A percentile compares a stretch with the other conserved stretches of the same genome.
These are phyloP conservation scores for Synergus japonicus DNA, from an alignment of 2,888 invertebrate genomes.

Conservation along the genomic window DNA sequence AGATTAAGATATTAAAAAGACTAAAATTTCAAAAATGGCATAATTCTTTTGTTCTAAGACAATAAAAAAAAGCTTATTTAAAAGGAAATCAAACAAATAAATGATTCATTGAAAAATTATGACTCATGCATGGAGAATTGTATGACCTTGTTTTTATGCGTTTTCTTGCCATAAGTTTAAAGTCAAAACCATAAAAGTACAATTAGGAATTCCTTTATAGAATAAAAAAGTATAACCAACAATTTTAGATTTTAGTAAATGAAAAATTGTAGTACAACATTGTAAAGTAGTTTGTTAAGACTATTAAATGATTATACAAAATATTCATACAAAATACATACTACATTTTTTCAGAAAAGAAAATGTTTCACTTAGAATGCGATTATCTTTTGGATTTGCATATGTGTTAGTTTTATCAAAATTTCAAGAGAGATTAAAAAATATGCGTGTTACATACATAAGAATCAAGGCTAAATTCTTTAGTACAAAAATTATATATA, in stretches of 20 bases:
- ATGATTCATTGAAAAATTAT: not conserved
- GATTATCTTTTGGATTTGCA: not conserved
- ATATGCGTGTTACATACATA: not conserved
- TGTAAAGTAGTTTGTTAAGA: not conserved
- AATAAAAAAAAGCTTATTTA: not conserved
- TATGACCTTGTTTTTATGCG: not conserved
- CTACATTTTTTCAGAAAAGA: not conserved
- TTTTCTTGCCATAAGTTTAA: not conserved
- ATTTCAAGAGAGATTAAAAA: not conserved
- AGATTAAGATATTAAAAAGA: slow-evolving; percentile 26
- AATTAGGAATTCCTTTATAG: not conserved
- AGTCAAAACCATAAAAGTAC: not conserved
- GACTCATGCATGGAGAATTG: not conserved
- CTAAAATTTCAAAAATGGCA: not conserved
- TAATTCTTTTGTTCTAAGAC: not conserved
- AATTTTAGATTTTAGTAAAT: not conserved
- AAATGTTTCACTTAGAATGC: not conserved
- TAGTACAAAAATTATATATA: not conserved
- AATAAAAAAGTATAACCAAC: not conserved
- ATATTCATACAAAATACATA: not conserved
- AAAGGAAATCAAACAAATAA: not conserved
- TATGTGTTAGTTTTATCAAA: not conserved
- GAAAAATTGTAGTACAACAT: not conserved
- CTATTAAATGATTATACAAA: not conserved
- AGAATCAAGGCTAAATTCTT: not conserved